phyloP scores from a whole-genome alignment of 1,140 invertebrate genomes.

The Melipona quadrifasciata region DNA sequence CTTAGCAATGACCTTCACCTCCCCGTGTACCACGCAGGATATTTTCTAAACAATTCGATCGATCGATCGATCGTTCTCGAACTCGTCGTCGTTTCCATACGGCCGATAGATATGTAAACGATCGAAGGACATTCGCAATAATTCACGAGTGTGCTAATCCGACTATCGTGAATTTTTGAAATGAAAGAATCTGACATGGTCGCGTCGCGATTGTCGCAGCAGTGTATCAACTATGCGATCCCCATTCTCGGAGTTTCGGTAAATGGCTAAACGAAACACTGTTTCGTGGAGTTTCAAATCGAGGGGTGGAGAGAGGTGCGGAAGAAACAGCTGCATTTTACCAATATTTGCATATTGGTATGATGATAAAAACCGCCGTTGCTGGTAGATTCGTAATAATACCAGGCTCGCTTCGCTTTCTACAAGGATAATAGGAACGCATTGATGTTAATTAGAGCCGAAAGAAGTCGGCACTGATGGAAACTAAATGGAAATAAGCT shows the following conservation, averaged over 20 bases:
- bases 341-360: constrained; percentile 20
- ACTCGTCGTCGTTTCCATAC: neutral
- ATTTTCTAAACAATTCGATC: neutral
- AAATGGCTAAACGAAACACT: neutral
- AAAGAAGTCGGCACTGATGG: neutral
- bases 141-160: too few relatives aligned
- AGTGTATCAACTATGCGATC: neutral
- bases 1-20: constrained; percentile 25
- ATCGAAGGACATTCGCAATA: neutral
- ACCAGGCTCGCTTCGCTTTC: neutral
- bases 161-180: neutral
- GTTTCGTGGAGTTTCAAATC: neutral
- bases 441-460: constrained; percentile 46
- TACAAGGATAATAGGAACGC: neutral
- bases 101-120: too few relatives aligned
- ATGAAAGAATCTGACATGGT: neutral
- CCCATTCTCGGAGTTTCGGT: constrained; percentile 8
- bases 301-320: neutral
- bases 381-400: neutral
- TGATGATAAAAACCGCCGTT: constrained; percentile 8
- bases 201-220: neutral
- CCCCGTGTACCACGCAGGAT: neutral
- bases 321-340: neutral
- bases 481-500: neutral
- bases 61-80: neutral